Evolutionary conservation across 2,113 vertebrate genomes (phyloP).

Genomic region (Colinus virginianus): DNA sequence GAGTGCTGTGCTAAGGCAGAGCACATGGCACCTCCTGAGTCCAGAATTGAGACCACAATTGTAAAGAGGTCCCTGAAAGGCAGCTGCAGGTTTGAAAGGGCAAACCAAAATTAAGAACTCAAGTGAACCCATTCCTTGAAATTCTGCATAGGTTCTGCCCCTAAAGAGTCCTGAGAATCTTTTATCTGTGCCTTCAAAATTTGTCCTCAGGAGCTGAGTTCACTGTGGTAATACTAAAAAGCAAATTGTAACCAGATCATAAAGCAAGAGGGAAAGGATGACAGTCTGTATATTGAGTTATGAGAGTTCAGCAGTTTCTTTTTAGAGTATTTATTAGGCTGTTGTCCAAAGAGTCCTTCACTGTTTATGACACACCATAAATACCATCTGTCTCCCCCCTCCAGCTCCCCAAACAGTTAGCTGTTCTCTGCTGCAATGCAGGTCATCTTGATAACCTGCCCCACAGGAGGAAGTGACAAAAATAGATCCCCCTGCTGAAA

Average conservation of each 20-base stretch:
- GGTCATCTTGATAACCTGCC: slow-evolving; percentile 73
- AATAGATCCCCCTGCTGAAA: slow-evolving; percentile 40
- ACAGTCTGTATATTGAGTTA: neutral
- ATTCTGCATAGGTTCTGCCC: neutral
- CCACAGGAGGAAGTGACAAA: slow-evolving; percentile 65
- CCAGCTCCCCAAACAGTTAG: neutral
- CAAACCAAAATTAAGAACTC: neutral
- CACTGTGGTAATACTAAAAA: neutral
- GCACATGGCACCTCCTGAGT: neutral
- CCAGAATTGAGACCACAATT: neutral
- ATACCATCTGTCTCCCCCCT: slow-evolving; percentile 26
- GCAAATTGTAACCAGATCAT: neutral
- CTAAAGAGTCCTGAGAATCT: neutral
- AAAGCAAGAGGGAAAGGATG: neutral
- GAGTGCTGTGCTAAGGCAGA: neutral
- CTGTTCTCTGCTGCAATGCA: slow-evolving; percentile 15
- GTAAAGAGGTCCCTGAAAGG: neutral
- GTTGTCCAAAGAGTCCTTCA: slow-evolving; percentile 50
- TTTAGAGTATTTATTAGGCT: slow-evolving; percentile 45
- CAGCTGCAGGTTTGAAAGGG: neutral
- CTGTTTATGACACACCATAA: slow-evolving; percentile 50
- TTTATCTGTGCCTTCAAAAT: neutral
- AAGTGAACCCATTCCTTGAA: neutral
- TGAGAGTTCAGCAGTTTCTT: neutral
- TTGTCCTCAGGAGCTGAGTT: neutral